Evolutionary conservation across 2,113 vertebrate species (phyloP).

Genomic region (Furnarius figulus): DNA sequence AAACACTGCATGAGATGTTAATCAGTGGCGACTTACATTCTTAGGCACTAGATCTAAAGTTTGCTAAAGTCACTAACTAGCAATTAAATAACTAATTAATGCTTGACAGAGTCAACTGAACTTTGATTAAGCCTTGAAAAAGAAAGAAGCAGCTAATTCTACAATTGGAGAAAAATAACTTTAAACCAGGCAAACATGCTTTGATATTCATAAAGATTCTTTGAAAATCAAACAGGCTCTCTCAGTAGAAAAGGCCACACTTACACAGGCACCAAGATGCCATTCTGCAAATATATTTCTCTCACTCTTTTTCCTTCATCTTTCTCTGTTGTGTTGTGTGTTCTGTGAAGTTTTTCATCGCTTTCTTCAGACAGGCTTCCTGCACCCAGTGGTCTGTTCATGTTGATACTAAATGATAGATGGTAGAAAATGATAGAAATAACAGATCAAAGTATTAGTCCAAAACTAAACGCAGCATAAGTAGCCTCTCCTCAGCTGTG

Average conservation of each 20-base stretch:
- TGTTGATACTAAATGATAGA: background rate
- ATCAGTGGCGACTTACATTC: background rate
- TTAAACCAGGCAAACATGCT: background rate
- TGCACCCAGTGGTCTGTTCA: background rate
- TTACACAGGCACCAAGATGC: background rate
- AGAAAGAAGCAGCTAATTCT: background rate
- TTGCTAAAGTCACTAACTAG: background rate
- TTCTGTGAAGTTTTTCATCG: background rate
- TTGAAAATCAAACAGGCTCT: background rate
- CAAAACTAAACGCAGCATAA: background rate
- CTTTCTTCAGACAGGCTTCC: background rate
- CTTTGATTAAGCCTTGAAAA: background rate
- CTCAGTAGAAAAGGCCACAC: background rate
- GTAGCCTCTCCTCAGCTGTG: background rate
- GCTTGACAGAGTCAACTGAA: background rate
- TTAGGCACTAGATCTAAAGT: background rate
- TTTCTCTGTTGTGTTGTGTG: background rate
- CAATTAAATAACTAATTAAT: background rate
- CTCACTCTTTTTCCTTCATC: background rate
- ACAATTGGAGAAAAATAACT: background rate
- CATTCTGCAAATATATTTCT: background rate
- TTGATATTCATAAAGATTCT: background rate
- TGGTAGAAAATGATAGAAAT: background rate
- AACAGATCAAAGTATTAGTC: background rate
- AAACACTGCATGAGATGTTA: background rate